A percentile compares a stretch with the other conserved stretches of the same genome.
These are phyloP conservation scores for Rugalucina vietnamica DNA, from an alignment of 2,888 invertebrate genomes.

Conservation along the genomic window DNA sequence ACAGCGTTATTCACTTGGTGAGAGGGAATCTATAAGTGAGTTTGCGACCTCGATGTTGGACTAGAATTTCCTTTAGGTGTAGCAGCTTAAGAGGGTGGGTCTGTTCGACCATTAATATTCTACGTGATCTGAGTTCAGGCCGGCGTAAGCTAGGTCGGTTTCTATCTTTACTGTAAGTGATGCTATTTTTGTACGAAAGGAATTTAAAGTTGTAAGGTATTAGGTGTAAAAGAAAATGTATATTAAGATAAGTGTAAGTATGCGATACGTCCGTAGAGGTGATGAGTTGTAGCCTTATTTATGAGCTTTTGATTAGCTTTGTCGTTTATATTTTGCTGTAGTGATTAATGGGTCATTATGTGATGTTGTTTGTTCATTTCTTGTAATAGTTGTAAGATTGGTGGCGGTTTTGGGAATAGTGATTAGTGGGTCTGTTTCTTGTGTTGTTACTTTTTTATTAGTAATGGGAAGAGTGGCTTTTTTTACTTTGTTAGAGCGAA, in stretches of 20 bases:
- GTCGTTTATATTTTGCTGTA: no score
- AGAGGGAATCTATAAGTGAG: constrained; percentile 90
- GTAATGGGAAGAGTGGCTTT: constrained; percentile 88
- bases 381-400: no score
- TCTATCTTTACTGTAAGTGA: background rate
- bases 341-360: no score
- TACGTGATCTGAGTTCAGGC: constrained; percentile 96
- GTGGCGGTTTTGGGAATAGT: no score
- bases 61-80: constrained; percentile 89
- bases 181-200: constrained; percentile 9
- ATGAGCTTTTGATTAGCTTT: background rate
- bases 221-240: no score
- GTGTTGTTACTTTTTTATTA: constrained; percentile 76
- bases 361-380: no score
- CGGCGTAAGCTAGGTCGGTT: constrained; percentile 90
- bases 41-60: constrained; percentile 96
- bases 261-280: no score
- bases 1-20: constrained; percentile 92
- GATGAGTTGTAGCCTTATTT: background rate
- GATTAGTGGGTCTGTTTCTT: background rate
- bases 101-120: constrained; percentile 91
- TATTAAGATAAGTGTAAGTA: no score
- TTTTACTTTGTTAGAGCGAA: constrained; percentile 90
- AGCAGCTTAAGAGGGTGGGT: constrained; percentile 86
- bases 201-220: background rate